These are phyloP conservation scores for Macroramphosus scolopax DNA, from an alignment of 2,797 vertebrate species.

Conservation along the genomic window DNA sequence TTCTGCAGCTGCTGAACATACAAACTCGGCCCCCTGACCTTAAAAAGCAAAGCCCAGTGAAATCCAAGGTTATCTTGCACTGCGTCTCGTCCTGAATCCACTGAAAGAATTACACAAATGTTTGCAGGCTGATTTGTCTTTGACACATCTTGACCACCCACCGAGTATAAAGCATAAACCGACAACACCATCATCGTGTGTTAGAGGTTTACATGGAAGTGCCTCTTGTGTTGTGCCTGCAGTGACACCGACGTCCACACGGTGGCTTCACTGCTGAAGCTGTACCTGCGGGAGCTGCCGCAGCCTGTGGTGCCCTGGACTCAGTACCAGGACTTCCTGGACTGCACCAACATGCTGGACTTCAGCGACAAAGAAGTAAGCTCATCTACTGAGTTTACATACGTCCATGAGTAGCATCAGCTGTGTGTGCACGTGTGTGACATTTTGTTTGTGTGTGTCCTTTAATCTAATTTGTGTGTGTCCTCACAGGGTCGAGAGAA, in stretches of 20 bases:
- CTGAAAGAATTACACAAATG: too few species aligned
- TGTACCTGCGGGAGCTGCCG: slow-evolving; percentile 94
- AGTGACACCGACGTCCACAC: slow-evolving; percentile 98
- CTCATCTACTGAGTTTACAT: too few species aligned
- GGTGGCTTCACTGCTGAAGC: slow-evolving; percentile 92
- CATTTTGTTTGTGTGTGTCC: neutral
- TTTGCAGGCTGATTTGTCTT: too few species aligned
- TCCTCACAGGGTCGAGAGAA: slow-evolving; percentile 80
- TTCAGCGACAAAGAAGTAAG: slow-evolving; percentile 12
- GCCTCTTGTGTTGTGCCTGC: slow-evolving; percentile 38
- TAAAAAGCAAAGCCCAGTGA: too few species aligned
- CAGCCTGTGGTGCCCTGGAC: slow-evolving; percentile 92
- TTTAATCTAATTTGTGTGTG: neutral
- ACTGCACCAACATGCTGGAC: slow-evolving; percentile 81
- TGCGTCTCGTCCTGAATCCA: too few species aligned
- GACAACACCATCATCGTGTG: too few species aligned
- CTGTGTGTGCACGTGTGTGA: slow-evolving; percentile 9
- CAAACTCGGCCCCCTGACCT: neutral
- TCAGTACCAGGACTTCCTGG: slow-evolving; percentile 92
- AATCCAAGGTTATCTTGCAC: too few species aligned
- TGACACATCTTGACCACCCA: too few species aligned
- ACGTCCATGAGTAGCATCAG: too few species aligned
- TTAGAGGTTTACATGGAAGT: too few species aligned
- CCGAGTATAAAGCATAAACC: too few species aligned
- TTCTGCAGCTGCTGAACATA: neutral